Conservation (phyloP, 2,113 vertebrate species). For the Rynchops niger region DNA sequence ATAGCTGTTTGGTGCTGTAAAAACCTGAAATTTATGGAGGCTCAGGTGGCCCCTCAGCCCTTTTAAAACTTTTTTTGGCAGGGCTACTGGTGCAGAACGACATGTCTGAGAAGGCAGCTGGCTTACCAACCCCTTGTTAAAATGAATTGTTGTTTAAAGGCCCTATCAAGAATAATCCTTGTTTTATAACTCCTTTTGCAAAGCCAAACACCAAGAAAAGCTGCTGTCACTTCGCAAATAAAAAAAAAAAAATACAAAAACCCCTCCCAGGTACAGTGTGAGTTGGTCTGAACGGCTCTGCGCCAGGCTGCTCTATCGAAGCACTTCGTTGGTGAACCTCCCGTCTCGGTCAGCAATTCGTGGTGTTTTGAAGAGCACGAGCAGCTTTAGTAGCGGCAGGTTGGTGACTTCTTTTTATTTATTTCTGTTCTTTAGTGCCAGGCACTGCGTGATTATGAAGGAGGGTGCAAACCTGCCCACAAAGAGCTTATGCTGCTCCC, state of each 20-base stretch:
- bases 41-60: conserved; percentile 55
- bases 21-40: conserved; percentile 46
- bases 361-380: not conserved
- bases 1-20: not conserved
- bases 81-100: not conserved
- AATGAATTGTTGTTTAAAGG: conserved; percentile 65
- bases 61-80: conserved; percentile 61
- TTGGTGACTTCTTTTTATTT: not conserved
- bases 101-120: conserved; percentile 29
- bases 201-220: not conserved
- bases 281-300: not conserved
- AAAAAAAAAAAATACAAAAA: conserved; percentile 33
- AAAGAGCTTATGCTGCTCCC: not conserved
- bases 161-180: conserved; percentile 35
- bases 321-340: not conserved
- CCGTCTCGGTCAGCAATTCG: fast-evolving
- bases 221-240: not conserved
- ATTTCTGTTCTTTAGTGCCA: not conserved
- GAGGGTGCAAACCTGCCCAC: too few species aligned
- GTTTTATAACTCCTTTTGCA: conserved; percentile 17
- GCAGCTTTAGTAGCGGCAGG: fast-evolving
- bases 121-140: conserved; percentile 38
- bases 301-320: not conserved
- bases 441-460: too few species aligned
- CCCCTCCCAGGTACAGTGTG: not conserved